A percentile compares a stretch with the other conserved stretches of the same genome.
These are phyloP conservation scores for Aptenodytes forsteri DNA, from an alignment of 2,113 vertebrate genomes.

Conservation along the genomic window DNA sequence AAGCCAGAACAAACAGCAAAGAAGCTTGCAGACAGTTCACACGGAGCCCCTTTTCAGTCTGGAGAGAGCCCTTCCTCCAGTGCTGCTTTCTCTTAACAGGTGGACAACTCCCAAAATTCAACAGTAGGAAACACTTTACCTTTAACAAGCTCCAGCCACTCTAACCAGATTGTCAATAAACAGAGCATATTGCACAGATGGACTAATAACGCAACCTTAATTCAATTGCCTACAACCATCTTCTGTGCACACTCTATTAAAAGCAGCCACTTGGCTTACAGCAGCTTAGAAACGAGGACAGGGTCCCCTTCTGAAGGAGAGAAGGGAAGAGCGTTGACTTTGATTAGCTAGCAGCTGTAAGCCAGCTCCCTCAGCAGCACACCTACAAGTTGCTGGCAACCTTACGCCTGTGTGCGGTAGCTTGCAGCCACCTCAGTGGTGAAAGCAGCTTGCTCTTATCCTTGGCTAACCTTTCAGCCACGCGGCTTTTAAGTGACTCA, in stretches of 20 bases:
- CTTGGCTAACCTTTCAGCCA: background rate
- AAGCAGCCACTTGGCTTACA: slow-evolving; percentile 55
- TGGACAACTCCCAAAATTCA: slow-evolving; percentile 24
- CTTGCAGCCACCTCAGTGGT: background rate
- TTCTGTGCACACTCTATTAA: slow-evolving; percentile 67
- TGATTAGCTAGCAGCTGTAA: slow-evolving; percentile 6
- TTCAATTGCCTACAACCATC: slow-evolving; percentile 72
- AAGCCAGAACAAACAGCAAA: background rate
- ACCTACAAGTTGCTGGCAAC: background rate
- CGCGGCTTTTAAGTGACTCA: background rate
- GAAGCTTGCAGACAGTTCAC: background rate
- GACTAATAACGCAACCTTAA: slow-evolving; percentile 67
- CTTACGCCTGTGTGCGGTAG: accelerated
- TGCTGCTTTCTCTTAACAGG: background rate
- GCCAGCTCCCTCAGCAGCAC: background rate
- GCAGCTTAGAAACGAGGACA: slow-evolving; percentile 54
- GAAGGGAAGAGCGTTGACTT: background rate
- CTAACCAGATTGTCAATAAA: slow-evolving; percentile 71
- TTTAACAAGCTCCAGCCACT: slow-evolving; percentile 59
- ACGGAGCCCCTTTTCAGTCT: background rate
- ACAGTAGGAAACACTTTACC: slow-evolving; percentile 48
- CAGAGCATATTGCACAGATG: slow-evolving; percentile 71
- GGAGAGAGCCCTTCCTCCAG: background rate
- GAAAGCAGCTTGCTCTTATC: background rate
- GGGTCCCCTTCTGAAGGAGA: slow-evolving; percentile 42